Percentiles rank a stretch among this genome's conserved stretches.
Conservation (phyloP, 2,113 vertebrate genomes). For the Rhipidura dahli region DNA sequence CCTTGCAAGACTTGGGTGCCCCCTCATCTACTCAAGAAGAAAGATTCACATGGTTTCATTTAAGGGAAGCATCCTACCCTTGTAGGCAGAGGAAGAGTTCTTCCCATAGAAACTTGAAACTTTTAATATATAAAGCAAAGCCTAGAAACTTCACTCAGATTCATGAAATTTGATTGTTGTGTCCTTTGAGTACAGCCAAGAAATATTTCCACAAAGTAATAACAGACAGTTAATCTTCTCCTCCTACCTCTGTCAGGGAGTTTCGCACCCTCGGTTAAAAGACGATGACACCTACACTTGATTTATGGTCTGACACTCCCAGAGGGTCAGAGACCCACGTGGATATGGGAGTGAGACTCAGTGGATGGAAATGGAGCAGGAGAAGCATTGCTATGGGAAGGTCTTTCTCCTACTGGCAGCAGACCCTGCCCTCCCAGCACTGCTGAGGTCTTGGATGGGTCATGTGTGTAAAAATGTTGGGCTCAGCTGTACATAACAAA, state of each 20-base stretch:
- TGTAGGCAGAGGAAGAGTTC: too few relatives aligned
- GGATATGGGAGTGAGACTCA: background rate
- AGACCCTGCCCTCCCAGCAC: background rate
- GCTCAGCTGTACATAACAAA: background rate
- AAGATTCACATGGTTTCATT: background rate
- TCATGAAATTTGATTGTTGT: background rate
- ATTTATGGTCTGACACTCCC: background rate
- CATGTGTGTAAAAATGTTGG: background rate
- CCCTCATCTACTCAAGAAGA: background rate
- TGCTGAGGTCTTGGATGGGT: rapidly evolving
- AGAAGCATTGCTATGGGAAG: background rate
- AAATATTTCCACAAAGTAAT: background rate
- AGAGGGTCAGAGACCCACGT: background rate
- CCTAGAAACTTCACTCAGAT: too few relatives aligned
- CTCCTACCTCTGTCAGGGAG: background rate
- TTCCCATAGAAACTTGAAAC: too few relatives aligned
- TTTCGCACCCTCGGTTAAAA: background rate
- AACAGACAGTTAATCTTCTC: background rate
- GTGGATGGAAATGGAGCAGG: background rate
- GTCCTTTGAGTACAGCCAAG: background rate
- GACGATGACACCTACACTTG: background rate
- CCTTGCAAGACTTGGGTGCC: background rate
- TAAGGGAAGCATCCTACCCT: background rate
- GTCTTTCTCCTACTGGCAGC: background rate
- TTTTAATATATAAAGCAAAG: too few relatives aligned